Conservation (phyloP, 2,888 invertebrate species). For the Scaeva pyrastri region DNA sequence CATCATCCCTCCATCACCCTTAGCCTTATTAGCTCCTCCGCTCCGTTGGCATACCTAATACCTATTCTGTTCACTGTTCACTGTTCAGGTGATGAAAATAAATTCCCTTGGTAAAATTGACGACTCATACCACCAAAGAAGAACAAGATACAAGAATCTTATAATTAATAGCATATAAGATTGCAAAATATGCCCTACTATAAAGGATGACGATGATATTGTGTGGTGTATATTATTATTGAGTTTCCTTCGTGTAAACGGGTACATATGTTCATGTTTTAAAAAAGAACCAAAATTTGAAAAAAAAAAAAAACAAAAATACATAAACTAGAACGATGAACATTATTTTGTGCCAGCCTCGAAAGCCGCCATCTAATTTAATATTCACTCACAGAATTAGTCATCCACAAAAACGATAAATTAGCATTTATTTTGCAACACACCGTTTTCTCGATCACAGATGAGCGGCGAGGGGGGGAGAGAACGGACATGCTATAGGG, state of each 20-base stretch:
- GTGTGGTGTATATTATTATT: conserved; percentile 51
- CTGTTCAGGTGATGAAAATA: conserved; percentile 61
- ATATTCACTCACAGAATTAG: conserved; percentile 65
- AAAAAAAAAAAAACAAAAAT: conserved; percentile 32
- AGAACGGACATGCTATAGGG: not conserved
- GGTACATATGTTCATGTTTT: too few relatives aligned
- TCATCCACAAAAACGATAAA: conserved; percentile 57
- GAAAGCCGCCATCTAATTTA: conserved; percentile 65
- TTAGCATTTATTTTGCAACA: conserved; percentile 55
- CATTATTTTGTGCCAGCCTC: conserved; percentile 51
- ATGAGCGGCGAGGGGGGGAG: not conserved
- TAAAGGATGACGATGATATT: conserved; percentile 52
- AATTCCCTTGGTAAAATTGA: conserved; percentile 62
- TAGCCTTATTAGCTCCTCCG: not conserved
- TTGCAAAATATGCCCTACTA: conserved; percentile 70
- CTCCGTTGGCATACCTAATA: too few relatives aligned
- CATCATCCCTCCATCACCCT: not conserved
- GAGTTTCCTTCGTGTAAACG: conserved; percentile 53
- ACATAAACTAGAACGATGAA: conserved; percentile 40
- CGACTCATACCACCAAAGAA: conserved; percentile 62
- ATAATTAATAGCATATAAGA: conserved; percentile 69
- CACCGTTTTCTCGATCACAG: conserved; percentile 36
- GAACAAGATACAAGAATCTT: conserved; percentile 33
- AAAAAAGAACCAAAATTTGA: too few relatives aligned
- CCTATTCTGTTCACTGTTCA: conserved; percentile 25